Base-by-base conservation (phyloP, 2,113 vertebrate genomes). In the Calidris pugnax region DNA sequence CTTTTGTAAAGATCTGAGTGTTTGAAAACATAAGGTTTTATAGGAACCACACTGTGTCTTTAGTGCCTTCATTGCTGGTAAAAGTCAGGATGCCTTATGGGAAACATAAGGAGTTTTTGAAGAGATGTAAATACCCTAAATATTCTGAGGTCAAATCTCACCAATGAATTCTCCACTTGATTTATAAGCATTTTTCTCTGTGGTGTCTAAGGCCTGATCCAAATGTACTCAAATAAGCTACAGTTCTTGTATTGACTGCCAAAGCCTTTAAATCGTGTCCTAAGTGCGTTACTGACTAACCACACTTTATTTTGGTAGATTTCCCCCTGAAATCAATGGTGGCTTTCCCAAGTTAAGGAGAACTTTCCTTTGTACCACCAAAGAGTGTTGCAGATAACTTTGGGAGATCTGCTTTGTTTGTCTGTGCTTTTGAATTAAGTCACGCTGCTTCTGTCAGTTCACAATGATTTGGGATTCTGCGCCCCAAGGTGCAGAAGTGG, bases 11-110 rank as follows among this genome's bases (percentile, higher is more conserved):
- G 33, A 83, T 24, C 5, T 37, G 74, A 87, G 66, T 48, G 26
- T 73, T 79, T 82, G 82, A 86, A 91, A 95, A 86, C 55, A 55
- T 64, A 80, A 94, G 71, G 23, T 68, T 96, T 92, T 89, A 69
- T 35, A 73, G 82, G 82, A 93, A 60, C 47, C 47, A 64, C 14
- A 24, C 35, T 60, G 43, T 0, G 5, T 69, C 55, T 86, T 83
- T 88, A 66, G 73, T 92, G 72, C 55, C 62, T 92, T 76, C 30
- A 37, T 48, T 84, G 53, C 72, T 74, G 33, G 32, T 74, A n/a
- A 56, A 86, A 95, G 50, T 76, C 32, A 66, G 63, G 68, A 62
- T 74, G 79, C 88, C 55, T 90, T 66, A 69, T 47, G 72, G 85
- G 94, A 93, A 90, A 69, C 68, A 41, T 48, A 82, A 81, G 56